Evolutionary conservation across 2,888 invertebrate species (phyloP), one percentile per base, ranked within the genome.

Genomic region (Ectemnius cavifrons): DNA sequence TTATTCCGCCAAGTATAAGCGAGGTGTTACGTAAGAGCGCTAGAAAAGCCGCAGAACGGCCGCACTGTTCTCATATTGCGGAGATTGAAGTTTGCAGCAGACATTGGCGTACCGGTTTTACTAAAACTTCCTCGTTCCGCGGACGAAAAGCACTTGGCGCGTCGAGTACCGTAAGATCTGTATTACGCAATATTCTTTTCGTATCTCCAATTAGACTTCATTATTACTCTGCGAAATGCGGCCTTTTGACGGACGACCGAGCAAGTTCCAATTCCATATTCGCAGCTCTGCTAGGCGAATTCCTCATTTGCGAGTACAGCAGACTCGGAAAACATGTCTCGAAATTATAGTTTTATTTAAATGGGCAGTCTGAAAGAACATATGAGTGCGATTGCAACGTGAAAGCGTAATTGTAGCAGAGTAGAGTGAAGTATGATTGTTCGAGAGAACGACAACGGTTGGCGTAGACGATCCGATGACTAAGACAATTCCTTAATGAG

Each of bases 131-230:
- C 52, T 52, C 52, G 4, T 52, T 14, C 8, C 2, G 52, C 52
- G 2, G 8, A 6, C 52, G 52, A 11, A 52, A 52, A 49, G n/a
- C 49, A 8, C 14, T 20, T 20, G 3, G 23, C 4, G 6, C 52
- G 14, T 1, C 5, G 52, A 14, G 13, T 16, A 5, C 4, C 4
- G 14, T 16, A 16, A 52, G 16, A 52, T 52, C 37, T 11, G 16
- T 16, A 52, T 52, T 52, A 52, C 52, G 52, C 13, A 52, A 52
- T 37, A 37, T 16, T 52, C 16, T 52, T 52, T 52, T 52, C 52
- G 52, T 14, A 0, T 16, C 52, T 52, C 16, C 16, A 52, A 52
- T 52, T 52, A 52, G 52, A 16, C 16, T 52, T 52, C 14, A 52
- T 52, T 52, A 52, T 52, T 52, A 52, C 16, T 37, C 8, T 6